Conservation (phyloP, 2,888 invertebrate species). For the Adineta ricciae region DNA sequence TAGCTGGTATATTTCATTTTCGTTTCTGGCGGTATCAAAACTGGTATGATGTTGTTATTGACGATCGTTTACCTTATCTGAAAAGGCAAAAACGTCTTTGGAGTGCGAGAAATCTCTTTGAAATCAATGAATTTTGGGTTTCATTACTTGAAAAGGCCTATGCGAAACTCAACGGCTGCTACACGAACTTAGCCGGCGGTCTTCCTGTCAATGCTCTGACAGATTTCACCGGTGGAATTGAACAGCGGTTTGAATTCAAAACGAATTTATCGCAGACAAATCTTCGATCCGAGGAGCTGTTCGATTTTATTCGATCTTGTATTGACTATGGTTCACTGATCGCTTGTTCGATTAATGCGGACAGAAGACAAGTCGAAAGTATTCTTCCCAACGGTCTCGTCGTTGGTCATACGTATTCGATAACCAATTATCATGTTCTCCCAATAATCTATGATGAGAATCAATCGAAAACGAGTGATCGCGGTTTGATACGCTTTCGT, state of each 20-base stretch:
- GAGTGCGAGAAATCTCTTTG: not conserved
- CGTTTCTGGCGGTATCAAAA: constrained; percentile 8
- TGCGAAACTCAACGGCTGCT: constrained; percentile 6
- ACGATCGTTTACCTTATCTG: constrained; percentile 10
- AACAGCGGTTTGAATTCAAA: constrained; percentile 15
- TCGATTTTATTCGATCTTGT: constrained; percentile 10
- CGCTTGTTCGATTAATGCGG: not conserved
- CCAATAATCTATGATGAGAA: not conserved
- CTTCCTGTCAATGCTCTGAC: not conserved
- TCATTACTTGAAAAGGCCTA: constrained; percentile 16
- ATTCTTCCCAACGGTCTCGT: constrained; percentile 9
- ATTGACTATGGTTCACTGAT: not conserved
- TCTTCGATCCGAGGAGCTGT: not conserved
- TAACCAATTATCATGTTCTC: not conserved
- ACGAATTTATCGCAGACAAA: not conserved
- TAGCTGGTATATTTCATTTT: constrained; percentile 17
- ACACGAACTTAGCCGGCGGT: constrained; percentile 6
- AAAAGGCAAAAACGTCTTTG: not conserved
- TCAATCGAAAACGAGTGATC: not conserved
- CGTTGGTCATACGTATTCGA: constrained; percentile 18
- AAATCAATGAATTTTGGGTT: constrained; percentile 19
- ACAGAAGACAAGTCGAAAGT: not conserved
- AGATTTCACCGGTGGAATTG: constrained; percentile 19
- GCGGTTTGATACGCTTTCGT: not conserved
- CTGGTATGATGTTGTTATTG: constrained; percentile 1